A percentile compares a stretch with the other conserved stretches of the same genome.
These are phyloP conservation scores for Megaceryle torquata DNA, from an alignment of 2,113 vertebrate species.

Conservation along the genomic window DNA sequence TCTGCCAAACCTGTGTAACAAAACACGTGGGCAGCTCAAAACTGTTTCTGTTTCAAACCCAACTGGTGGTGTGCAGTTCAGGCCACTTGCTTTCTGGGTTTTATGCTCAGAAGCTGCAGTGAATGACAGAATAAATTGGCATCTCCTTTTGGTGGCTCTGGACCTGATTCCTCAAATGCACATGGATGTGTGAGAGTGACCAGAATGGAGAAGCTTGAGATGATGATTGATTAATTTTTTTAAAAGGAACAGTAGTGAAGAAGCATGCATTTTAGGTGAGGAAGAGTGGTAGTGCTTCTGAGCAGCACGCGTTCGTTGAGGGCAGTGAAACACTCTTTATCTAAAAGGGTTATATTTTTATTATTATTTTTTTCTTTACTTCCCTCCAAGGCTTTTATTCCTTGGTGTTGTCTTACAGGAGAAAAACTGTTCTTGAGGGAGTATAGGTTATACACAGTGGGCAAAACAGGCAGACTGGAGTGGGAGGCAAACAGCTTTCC, in stretches of 20 bases:
- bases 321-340: not conserved
- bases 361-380: not conserved
- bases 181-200: accelerated
- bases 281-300: not conserved
- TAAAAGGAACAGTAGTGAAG: not conserved
- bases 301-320: not conserved
- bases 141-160: not conserved
- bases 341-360: not conserved
- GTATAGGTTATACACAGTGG: not conserved
- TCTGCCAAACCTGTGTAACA: constrained; percentile 12
- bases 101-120: not conserved
- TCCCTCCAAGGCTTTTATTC: not conserved
- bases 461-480: not conserved
- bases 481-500: not conserved
- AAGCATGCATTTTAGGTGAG: not conserved
- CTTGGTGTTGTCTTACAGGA: not conserved
- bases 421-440: not conserved
- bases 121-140: not conserved
- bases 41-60: constrained; percentile 11
- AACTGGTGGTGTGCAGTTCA: not conserved
- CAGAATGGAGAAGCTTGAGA: not conserved
- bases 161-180: not conserved
- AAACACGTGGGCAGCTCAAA: constrained; percentile 12
- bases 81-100: not conserved
- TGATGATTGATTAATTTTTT: not conserved